These are phyloP conservation scores for Rhagophthalmus giganteus DNA, from an alignment of 2,888 invertebrate species.

Conservation along the genomic window DNA sequence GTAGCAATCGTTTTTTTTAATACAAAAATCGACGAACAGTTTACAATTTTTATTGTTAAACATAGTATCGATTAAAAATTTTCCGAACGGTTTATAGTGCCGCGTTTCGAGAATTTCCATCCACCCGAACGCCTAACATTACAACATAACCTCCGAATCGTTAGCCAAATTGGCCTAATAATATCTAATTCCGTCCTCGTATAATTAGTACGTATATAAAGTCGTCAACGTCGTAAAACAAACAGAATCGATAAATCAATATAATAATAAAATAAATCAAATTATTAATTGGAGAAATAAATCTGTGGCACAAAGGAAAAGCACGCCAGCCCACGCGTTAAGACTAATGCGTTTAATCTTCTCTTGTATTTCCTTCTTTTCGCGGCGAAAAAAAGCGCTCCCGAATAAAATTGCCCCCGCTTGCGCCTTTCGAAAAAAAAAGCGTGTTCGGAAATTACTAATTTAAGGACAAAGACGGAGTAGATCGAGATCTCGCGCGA, in stretches of 20 bases:
- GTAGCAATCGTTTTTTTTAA: no score
- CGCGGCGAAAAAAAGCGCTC: neutral
- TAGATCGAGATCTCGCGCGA: neutral
- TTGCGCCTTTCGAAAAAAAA: no score
- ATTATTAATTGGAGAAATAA: conserved; percentile 37
- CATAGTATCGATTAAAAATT: no score
- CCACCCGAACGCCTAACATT: no score
- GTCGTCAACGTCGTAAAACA: conserved; percentile 33
- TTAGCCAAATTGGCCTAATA: neutral
- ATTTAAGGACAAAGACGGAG: conserved; percentile 7
- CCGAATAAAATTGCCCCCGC: neutral
- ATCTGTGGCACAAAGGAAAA: conserved; percentile 22
- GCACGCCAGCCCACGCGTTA: conserved; percentile 10
- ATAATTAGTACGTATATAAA: conserved; percentile 18
- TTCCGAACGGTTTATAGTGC: no score
- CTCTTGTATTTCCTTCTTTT: conserved; percentile 6
- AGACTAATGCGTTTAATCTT: conserved; percentile 18
- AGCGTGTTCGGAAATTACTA: conserved; percentile 1
- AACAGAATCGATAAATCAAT: conserved; percentile 35
- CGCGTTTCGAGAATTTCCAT: no score
- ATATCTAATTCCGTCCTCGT: neutral
- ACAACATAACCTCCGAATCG: neutral
- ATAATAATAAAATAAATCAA: conserved; percentile 39
- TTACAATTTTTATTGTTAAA: no score
- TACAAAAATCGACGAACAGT: no score